Evolutionary conservation across 2,113 vertebrate species (phyloP).

Genomic region (Leptobrachium leishanense): DNA sequence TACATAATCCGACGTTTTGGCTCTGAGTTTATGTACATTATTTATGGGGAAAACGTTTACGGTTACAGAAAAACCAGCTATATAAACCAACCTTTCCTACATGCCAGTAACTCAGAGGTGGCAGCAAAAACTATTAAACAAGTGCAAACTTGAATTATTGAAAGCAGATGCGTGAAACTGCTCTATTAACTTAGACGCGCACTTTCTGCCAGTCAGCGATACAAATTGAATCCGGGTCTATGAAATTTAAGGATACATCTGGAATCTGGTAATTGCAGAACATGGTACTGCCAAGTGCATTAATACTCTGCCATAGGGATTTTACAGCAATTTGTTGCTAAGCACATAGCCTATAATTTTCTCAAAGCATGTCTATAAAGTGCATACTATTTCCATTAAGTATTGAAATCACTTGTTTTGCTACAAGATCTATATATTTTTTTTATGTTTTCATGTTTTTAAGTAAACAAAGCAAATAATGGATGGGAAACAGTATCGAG

Average conservation of each 20-base stretch:
- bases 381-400: background rate
- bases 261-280: conserved; percentile 26
- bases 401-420: background rate
- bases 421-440: too few species aligned
- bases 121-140: background rate
- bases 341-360: background rate
- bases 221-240: conserved; percentile 20
- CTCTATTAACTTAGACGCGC: background rate
- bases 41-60: too few species aligned
- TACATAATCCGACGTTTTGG: too few species aligned
- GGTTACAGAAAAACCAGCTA: too few species aligned
- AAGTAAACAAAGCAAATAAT: too few species aligned
- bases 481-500: background rate
- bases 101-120: background rate
- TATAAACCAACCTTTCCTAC: too few species aligned
- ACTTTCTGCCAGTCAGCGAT: background rate
- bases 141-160: background rate
- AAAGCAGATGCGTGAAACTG: conserved; percentile 13
- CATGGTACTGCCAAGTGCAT: background rate
- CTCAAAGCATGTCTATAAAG: background rate
- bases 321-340: conserved; percentile 5
- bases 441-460: too few species aligned
- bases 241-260: conserved; percentile 27
- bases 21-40: too few species aligned
- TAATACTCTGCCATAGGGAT: conserved; percentile 4